Evolutionary conservation across 2,888 invertebrate genomes (phyloP).

Genomic region (Drosophila parthenogenetica): DNA sequence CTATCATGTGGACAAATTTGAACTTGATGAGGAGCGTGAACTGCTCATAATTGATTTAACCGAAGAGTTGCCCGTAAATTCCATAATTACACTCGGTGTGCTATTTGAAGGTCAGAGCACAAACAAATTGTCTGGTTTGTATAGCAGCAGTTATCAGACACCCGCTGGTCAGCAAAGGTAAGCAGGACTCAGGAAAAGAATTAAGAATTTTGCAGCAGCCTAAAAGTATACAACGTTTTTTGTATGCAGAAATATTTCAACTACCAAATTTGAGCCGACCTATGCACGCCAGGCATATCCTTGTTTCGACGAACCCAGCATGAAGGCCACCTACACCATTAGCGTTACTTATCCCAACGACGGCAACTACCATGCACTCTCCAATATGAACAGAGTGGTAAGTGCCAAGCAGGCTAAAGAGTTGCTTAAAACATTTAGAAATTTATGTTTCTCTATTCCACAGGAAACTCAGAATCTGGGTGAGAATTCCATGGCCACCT

Average conservation of each 20-base stretch:
- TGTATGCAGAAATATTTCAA: conserved; percentile 89
- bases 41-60: conserved; percentile 73
- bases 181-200: conserved; percentile 49
- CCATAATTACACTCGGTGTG: conserved; percentile 86
- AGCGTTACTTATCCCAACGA: conserved; percentile 89
- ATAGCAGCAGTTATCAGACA: conserved; percentile 88
- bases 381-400: conserved; percentile 86
- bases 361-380: conserved; percentile 89
- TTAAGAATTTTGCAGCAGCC: conserved; percentile 12
- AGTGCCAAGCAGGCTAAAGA: neutral
- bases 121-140: conserved; percentile 90
- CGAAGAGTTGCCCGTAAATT: conserved; percentile 68
- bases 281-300: conserved; percentile 97
- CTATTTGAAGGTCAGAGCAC: conserved; percentile 88
- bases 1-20: conserved; percentile 39
- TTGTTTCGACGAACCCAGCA: conserved; percentile 96
- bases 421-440: neutral
- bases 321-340: conserved; percentile 94
- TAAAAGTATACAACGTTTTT: conserved; percentile 46
- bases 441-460: conserved; percentile 7
- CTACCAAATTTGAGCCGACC: conserved; percentile 97
- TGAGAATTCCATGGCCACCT: conserved; percentile 88
- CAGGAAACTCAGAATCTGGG: conserved; percentile 53
- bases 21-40: conserved; percentile 64
- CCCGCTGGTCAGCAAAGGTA: conserved; percentile 85